Evolutionary conservation across 2,797 vertebrate species (phyloP), one percentile per base, ranked within the genome.

Genomic region (Eulemur mongoz): DNA sequence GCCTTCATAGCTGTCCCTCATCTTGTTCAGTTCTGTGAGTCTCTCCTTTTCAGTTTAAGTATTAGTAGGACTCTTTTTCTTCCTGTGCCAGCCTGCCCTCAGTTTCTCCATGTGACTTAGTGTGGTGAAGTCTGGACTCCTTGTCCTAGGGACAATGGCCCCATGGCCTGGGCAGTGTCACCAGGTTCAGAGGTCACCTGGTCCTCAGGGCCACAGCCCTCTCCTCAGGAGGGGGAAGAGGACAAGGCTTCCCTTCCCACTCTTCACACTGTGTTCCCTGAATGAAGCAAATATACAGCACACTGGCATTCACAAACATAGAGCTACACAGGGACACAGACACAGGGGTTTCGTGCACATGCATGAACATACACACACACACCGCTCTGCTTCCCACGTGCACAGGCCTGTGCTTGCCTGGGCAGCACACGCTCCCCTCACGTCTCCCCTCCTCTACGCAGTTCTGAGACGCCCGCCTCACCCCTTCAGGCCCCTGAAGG

Each of bases 401-500:
- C 87, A 70, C 97, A 97, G 85, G 97, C 89, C 95, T 83, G 45
- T 90, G 95, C 97, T 93, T 96, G 97, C 89, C 94, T 83, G 9
- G 2, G 91, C 88, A 78, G 83, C 85, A 91, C 80, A 45, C 15
- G 80, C 17, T 94, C 45, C 78, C 61, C 38, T 65, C 20, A 13
- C 50, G 4, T 27, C 85, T 78, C 79, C 63, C 93, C 59, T 95
- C 95, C 54, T 84, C 93, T 70, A 81, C 11, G 5, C 5, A 5
- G 76, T 70, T 94, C 93, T 69, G 20, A 94, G 75, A 86, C 9
- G 35, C 83, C 76, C 93, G 82, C 52, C 91, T 94, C 79, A 95
- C 84, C 92, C 76, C 30, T 61, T 94, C 43, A 45, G 79, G 78
- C 91, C 87, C 72, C 35, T 2, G 57, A 50, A 79, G 92, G 81